Base-by-base conservation (phyloP, 2,797 vertebrate species). In the Sarcoramphus papa region DNA sequence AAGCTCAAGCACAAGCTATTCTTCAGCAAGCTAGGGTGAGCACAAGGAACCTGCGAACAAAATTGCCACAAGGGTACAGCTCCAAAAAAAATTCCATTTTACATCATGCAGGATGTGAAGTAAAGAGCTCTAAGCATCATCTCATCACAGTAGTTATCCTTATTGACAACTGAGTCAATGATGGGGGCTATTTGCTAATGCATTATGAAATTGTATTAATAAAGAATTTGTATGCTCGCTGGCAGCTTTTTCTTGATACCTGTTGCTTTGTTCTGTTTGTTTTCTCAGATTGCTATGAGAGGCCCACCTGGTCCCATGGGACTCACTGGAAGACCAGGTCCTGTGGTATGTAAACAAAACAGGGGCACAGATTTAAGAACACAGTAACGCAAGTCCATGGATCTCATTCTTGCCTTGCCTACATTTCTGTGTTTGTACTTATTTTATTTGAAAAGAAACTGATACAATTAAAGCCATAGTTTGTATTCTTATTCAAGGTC, bases 1-100 rank as follows among this genome's bases (percentile, higher is more conserved):
- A 99, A 96, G 99, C 99, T 60, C 99, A 99, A 96, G 99, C 99
- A n/a, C 99, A 99, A 97, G 99, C 99, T 19, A 99, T 99, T 95
- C 99, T 99, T 63, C 99, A 99, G 92, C 99, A 99, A 97, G 99
- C 99, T 91, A 98, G 99, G 98, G 99, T 99, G 94, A 99, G 99
- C 67, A 73, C 57, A 67, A 92, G 43, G 22, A 93, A 16, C 21
- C 77, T 86, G 31, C 51, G 74, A 43, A 85, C 23, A 30, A 69
- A 95, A 65, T 31, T 86, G 47, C 37, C 28, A 12, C 43, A 62
- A 48, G 64, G 24, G 22, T 83, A 79, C 37, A 75, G 56, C 37
- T 68, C 15, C 5, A 62, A 76, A 76, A 65, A 31, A 8, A 13
- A 14, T 54, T 75, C 70, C 62, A 8, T 62, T 91, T 83, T 51